Conservation (phyloP, 2,797 vertebrate genomes). For the Sciurus carolinensis region DNA sequence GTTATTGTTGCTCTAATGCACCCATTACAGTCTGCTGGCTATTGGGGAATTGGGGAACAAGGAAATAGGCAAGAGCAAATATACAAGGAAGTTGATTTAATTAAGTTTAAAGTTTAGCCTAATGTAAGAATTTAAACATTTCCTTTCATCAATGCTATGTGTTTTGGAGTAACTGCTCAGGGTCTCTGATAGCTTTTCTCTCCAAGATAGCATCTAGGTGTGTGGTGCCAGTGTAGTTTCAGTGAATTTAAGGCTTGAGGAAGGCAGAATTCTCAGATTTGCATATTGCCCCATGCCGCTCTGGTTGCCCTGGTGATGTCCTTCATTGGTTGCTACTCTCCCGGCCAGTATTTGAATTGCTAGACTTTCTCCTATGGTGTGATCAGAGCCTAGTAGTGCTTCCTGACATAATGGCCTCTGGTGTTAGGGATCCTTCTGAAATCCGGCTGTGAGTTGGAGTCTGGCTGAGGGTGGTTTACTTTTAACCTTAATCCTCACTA, state of each 20-base stretch:
- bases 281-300: conserved; percentile 19
- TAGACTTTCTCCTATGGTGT: background rate
- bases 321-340: conserved; percentile 29
- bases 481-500: background rate
- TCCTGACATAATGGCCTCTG: background rate
- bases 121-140: conserved; percentile 18
- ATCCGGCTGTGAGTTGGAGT: background rate
- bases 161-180: background rate
- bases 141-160: background rate
- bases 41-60: background rate
- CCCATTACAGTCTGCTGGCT: background rate
- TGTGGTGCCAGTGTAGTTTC: background rate
- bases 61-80: conserved; percentile 23
- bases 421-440: background rate
- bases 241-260: background rate
- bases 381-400: conserved; percentile 5
- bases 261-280: conserved; percentile 58
- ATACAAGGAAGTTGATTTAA: conserved; percentile 33
- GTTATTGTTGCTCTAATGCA: background rate
- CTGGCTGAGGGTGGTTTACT: background rate
- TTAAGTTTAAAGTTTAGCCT: conserved; percentile 3
- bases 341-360: conserved; percentile 11
- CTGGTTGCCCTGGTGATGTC: conserved; percentile 34
- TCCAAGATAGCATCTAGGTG: background rate
- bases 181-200: background rate